Evolutionary conservation across 2,113 vertebrate species (phyloP), one percentile per base, ranked within the genome.

Genomic region (Chelonoidis abingdonii): DNA sequence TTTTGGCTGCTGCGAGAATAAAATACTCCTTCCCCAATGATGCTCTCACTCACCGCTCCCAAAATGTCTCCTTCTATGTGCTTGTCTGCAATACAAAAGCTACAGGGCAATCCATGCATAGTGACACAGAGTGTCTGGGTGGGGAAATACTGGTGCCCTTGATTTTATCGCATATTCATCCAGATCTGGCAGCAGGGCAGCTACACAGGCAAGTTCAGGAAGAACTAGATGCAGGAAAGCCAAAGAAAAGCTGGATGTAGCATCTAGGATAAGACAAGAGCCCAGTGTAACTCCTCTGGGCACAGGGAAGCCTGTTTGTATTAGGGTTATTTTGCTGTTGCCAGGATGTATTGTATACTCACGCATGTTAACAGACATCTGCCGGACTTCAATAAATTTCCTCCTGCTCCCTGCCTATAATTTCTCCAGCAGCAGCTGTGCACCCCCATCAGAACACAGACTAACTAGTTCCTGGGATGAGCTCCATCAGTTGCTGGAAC

Each of bases 1-100:
- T 89, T 79, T 78, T 88, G 89, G 93, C 81, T 57, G 27, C 72
- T 25, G 78, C 94, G 78, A 93, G 85, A 92, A 95, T 59, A 90
- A 47, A 49, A 57, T 79, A 89, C 84, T 86, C 78, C 90, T n/a
- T 31, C 94, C 93, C 50, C 72, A 92, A 84, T 87, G 86, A 49
- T 50, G 29, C 0, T 57, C 80, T 92, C 89, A 91, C 78, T 95
- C 50, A 79, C 50, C 87, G 90, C 50, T 95, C 90, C 79, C 2
- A 0, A 8, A 96, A 83, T 5, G 11, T 41, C 56, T 90, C 80
- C 84, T 94, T 82, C 83, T 41, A 81, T 92, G 88, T 25, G 53
- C 56, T 38, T 9, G 21, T 38, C 52, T 25, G 41, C 54, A 83
- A 88, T 52, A 83, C 2, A 0, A 49, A 84, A 38, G 12, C 22